Base-by-base conservation (phyloP, 2,113 vertebrate genomes). In the Phalacrocorax carbo region DNA sequence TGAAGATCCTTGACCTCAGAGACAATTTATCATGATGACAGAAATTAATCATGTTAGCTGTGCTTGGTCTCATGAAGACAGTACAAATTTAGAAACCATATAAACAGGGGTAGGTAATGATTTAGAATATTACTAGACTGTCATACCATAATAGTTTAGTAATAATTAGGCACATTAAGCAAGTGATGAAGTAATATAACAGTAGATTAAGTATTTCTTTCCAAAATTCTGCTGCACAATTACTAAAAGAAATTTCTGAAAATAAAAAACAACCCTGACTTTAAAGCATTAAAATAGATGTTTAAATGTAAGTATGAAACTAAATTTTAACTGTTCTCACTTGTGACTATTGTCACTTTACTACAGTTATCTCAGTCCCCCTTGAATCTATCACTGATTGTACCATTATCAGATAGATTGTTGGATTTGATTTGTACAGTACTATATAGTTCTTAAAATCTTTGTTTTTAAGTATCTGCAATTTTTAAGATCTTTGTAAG, bases 191-290 rank as follows among this genome's bases (percentile, higher is more conserved):
- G 20, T 82, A 72, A 83, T 73, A 20, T 49, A 82, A 36, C 9
- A 44, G 26, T 57, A 46, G 38, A 42, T 57, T 4, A 79, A 76
- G 18, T 70, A 82, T 58, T 70, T 93, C 0, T 77, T 81, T 86
- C 14, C 14, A n/a, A 48, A 68, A 51, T 85, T 83, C 32, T 61
- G 10, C 18, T 0, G 0, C 15, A 13, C 22, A 70, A 32, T 65
- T 84, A 8, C 15, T 60, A 83, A 85, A 84, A 64, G 57, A 13
- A 29, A 30, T 0, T 8, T 75, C 7, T 58, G 36, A 90, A 80
- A 69, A 5, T 15, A 42, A 65, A 34, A 88, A 77, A 4, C 0
- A 2, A 2, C 2, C 1, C 16, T 3, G 1, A 58, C 10, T 52
- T 13, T 13, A 69, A 76, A 76, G 0, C 4, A 5, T n/a, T 76